Conservation (phyloP, 2,113 vertebrate species). For the Leucosticte australis region DNA sequence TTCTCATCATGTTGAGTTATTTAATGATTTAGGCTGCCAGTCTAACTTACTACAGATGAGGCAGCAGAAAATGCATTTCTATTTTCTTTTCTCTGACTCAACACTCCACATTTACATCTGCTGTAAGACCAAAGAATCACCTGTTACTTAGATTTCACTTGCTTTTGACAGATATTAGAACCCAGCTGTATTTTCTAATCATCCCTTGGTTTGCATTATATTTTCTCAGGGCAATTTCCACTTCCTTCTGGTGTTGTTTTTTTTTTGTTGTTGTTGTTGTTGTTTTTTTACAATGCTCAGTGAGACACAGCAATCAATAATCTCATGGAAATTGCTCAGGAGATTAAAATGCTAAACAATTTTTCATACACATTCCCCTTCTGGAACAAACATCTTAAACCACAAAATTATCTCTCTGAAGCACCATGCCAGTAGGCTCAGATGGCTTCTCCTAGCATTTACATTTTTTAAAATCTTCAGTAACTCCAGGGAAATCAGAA, state of each 20-base stretch:
- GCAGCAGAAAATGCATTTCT: slow-evolving; percentile 6
- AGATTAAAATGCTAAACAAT: neutral
- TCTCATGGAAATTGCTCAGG: neutral
- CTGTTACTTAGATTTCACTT: slow-evolving; percentile 1
- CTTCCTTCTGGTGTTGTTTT: neutral
- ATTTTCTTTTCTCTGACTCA: slow-evolving; percentile 12
- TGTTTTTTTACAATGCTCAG: neutral
- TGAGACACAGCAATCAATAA: neutral
- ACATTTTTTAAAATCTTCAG: neutral
- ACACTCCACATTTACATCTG: neutral
- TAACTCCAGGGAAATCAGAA: neutral
- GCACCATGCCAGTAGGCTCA: neutral
- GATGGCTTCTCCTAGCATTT: neutral
- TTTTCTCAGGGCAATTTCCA: neutral
- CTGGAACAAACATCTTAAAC: neutral
- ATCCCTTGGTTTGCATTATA: neutral
- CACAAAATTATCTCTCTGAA: neutral
- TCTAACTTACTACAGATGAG: slow-evolving; percentile 23
- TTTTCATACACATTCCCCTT: neutral
- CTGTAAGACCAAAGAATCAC: neutral
- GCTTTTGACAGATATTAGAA: neutral
- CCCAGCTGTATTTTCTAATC: neutral
- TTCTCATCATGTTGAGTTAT: neutral
- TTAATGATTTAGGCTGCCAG: neutral
- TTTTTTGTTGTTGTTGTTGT: neutral